Evolutionary conservation across 2,888 invertebrate species (phyloP).

Genomic region (Synanthedon vespiformis): DNA sequence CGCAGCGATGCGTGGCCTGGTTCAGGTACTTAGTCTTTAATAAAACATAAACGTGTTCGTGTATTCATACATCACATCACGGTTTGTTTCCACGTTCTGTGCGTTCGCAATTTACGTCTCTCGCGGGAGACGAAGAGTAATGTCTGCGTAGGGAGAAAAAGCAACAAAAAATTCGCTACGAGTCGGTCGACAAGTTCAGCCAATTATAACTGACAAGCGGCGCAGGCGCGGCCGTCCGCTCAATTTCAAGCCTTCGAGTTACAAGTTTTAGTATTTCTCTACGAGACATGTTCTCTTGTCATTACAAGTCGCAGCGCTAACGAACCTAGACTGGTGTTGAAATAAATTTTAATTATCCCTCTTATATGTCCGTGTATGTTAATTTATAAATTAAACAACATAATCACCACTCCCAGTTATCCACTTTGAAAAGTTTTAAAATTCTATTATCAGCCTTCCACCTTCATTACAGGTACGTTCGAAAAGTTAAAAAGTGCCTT

Average conservation of each 20-base stretch:
- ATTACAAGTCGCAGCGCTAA: conserved; percentile 11
- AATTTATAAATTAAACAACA: background rate
- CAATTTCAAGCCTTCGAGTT: conserved; percentile 48
- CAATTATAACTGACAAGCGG: conserved; percentile 69
- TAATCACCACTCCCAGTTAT: background rate
- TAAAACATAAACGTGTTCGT: conserved; percentile 48
- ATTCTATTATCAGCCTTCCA: conserved; percentile 51
- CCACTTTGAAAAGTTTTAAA: conserved; percentile 6
- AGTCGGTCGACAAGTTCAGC: conserved; percentile 65
- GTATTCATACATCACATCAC: conserved; percentile 63
- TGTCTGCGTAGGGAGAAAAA: conserved; percentile 52
- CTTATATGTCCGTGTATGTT: background rate
- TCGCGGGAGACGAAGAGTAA: conserved; percentile 68
- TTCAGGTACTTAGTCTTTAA: conserved; percentile 27
- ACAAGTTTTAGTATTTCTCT: conserved; percentile 18
- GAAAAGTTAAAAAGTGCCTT: conserved; percentile 61
- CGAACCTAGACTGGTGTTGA: conserved; percentile 13
- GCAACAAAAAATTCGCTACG: conserved; percentile 47
- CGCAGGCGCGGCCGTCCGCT: conserved; percentile 51
- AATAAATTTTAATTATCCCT: conserved; percentile 9
- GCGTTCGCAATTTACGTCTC: conserved; percentile 64
- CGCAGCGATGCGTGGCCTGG: too few relatives aligned
- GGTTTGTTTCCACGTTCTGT: conserved; percentile 55
- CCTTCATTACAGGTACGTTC: conserved; percentile 60
- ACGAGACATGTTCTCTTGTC: conserved; percentile 9